Evolutionary conservation across 2,113 vertebrate genomes (phyloP), one percentile per base, ranked within the genome.

Genomic region (Melanotaenia duboulayi): DNA sequence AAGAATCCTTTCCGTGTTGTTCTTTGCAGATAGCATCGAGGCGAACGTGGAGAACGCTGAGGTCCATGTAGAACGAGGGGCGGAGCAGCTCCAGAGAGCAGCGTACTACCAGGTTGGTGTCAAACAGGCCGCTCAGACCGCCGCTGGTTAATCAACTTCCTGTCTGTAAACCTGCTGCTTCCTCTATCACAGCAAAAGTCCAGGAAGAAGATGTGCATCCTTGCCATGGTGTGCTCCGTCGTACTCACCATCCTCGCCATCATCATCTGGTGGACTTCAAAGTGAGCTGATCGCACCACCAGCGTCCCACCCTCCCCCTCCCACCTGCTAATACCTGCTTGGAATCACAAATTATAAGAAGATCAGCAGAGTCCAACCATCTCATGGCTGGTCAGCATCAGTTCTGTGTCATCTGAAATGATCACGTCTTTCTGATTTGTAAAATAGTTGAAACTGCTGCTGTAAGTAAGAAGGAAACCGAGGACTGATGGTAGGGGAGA

Each of bases 201-300:
- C 42, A 94, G 97, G 67, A 99, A 98, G 97, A 99, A 97, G 95
- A 97, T 97, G 82, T 99, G 97, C 78, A 96, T 99, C 91, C 92
- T 99, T 73, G 87, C 93, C 50, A 77, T 96, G 90, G 94, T 96
- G 51, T 92, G 96, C 60, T 90, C 93, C 50, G 69, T 96, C 40
- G 89, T 84, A 44, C 74, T 89, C 37, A 0, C 83, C 67, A 82
- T 98, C 84, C 90, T 99, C 59, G 90, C 32, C 82, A 0, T 98
- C 64, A 51, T 96, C 73, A 94, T 98, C 87, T 96, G 93, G 94
- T 1, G 13, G 50, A 0, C 51, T 24, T 0, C 16, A 24, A 88
- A 82, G 56, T 97, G 93, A 97, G 51, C 8, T 61, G 70, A 70
- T 58, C 11, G 3, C 37, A 37, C 75, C 28, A 37, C 42, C 2